Percentiles rank a stretch among this genome's conserved stretches.
Conservation (phyloP, 2,888 invertebrate genomes). For the Magallana nippona region DNA sequence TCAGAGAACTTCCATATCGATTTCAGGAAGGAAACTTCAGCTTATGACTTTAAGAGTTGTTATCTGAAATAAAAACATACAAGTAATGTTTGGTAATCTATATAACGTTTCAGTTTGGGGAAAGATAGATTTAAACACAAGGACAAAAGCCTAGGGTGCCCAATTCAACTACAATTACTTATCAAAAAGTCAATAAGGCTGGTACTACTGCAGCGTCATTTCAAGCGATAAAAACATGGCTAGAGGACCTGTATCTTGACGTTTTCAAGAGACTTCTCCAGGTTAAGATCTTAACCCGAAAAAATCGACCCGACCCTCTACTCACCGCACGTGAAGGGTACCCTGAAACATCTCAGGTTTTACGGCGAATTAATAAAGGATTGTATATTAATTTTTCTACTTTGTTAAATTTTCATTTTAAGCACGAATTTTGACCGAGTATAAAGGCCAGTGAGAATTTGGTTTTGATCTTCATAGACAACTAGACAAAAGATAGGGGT, state of each 20-base stretch:
- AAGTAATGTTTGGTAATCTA: background rate
- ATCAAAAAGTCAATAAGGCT: constrained; percentile 16
- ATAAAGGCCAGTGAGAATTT: background rate
- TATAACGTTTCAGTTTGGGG: background rate
- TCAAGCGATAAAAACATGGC: constrained; percentile 4
- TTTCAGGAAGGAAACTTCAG: background rate
- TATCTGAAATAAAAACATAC: constrained; percentile 31
- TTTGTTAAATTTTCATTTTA: constrained; percentile 13
- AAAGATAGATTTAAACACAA: constrained; percentile 15
- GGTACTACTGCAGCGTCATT: background rate
- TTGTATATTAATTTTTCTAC: constrained; percentile 6
- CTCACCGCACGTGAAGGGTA: constrained; percentile 16
- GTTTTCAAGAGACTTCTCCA: constrained; percentile 13
- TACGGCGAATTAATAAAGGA: constrained; percentile 7
- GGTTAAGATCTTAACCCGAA: background rate
- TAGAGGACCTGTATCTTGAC: background rate
- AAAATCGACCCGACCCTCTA: background rate
- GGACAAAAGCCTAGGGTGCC: constrained; percentile 19
- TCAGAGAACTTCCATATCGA: background rate
- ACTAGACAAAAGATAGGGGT: background rate
- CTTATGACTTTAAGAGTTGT: constrained; percentile 4
- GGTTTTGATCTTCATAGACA: constrained; percentile 21
- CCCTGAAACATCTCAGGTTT: background rate
- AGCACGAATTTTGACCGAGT: constrained; percentile 13
- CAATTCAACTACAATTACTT: constrained; percentile 32